phyloP scores from a whole-genome alignment of 2,797 vertebrate species.

The Tarsius wallacei region DNA sequence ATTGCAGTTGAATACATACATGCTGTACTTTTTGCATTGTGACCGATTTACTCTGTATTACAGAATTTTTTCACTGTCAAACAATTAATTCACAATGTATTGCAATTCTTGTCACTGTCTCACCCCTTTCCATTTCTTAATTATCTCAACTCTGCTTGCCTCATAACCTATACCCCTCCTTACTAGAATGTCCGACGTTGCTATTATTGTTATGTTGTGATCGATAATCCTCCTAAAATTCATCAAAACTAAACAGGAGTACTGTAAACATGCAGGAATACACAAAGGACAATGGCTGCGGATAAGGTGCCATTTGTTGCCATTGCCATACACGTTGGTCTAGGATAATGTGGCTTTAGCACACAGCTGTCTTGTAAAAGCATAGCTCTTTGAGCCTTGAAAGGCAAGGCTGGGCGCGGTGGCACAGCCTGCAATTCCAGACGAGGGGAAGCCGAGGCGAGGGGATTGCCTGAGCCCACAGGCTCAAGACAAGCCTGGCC shows the following conservation, averaged over 20 bases:
- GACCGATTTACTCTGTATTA: conserved; percentile 43
- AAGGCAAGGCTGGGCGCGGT: neutral
- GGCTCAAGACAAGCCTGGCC: too few relatives aligned
- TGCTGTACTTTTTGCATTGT: conserved; percentile 41
- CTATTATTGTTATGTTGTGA: neutral
- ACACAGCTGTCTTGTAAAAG: neutral
- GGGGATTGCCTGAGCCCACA: too few relatives aligned
- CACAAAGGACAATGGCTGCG: neutral
- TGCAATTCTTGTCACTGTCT: neutral
- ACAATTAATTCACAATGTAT: conserved; percentile 20
- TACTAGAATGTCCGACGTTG: conserved; percentile 27
- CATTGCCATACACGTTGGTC: neutral
- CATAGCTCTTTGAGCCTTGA: neutral
- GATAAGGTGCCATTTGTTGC: neutral
- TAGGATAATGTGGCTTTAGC: neutral
- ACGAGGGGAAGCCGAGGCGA: too few relatives aligned
- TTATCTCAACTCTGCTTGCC: neutral
- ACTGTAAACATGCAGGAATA: neutral
- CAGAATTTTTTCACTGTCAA: conserved; percentile 58
- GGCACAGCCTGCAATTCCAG: too few relatives aligned
- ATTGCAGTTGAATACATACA: neutral
- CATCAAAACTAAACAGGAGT: conserved; percentile 41
- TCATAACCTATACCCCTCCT: neutral
- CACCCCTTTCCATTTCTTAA: conserved; percentile 53
- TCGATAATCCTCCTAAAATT: neutral